These are phyloP conservation scores for Hipposideros larvatus DNA, from an alignment of 2,797 vertebrate genomes.

Conservation along the genomic window DNA sequence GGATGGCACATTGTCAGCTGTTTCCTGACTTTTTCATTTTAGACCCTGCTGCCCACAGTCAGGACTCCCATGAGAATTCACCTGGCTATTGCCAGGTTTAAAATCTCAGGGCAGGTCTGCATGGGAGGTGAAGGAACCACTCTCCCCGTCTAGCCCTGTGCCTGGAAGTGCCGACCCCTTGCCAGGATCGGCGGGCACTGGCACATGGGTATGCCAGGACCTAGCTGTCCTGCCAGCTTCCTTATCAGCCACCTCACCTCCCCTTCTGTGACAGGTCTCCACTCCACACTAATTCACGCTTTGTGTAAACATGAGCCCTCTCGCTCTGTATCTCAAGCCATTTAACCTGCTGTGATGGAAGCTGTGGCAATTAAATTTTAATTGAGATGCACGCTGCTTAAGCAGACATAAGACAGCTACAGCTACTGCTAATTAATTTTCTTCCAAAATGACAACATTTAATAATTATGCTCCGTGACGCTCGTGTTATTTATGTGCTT, in stretches of 20 bases:
- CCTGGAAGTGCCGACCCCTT: not conserved
- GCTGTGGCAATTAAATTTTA: conserved; percentile 90
- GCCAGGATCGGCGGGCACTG: accelerated
- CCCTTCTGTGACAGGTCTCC: not conserved
- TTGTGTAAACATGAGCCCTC: conserved; percentile 55
- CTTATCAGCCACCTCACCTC: not conserved
- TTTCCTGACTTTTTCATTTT: not conserved
- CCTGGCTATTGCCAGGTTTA: not conserved
- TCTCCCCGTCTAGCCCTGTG: accelerated
- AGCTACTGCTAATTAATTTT: conserved; percentile 90
- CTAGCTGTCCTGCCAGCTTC: not conserved
- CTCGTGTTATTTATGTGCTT: conserved; percentile 83
- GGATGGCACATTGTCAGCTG: not conserved
- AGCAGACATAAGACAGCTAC: conserved; percentile 89
- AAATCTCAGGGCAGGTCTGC: not conserved
- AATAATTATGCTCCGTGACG: conserved; percentile 87
- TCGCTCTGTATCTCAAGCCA: conserved; percentile 79
- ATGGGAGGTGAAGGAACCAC: not conserved
- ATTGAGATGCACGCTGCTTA: conserved; percentile 89
- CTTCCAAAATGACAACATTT: conserved; percentile 89
- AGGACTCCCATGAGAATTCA: not conserved
- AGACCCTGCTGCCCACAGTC: not conserved
- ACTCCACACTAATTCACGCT: conserved; percentile 49
- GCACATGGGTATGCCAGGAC: not conserved
- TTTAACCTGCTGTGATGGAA: conserved; percentile 87